A percentile compares a stretch with the other conserved stretches of the same genome.
phyloP scores from a whole-genome alignment of 2,797 vertebrate genomes.

The Cyclopterus lumpus region DNA sequence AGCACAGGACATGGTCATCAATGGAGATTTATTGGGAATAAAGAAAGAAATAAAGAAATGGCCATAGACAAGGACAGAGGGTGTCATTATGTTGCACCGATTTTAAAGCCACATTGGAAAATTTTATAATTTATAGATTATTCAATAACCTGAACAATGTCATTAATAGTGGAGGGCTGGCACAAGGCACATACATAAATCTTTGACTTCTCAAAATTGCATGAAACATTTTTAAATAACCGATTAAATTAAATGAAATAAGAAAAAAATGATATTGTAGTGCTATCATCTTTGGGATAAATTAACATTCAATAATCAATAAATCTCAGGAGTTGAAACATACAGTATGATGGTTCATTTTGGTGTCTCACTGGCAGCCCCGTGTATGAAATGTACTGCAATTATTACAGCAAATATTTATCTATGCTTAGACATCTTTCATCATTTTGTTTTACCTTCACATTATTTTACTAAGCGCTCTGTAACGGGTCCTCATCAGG shows the following conservation, averaged over 20 bases:
- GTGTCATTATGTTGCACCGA: neutral
- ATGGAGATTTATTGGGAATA: conserved; percentile 3
- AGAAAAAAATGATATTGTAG: neutral
- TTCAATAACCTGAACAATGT: neutral
- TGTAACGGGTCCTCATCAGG: neutral
- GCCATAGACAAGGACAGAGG: neutral
- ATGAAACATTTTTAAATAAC: neutral
- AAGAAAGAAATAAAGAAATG: neutral
- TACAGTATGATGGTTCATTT: neutral
- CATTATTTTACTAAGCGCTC: neutral
- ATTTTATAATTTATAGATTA: neutral
- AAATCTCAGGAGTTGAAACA: neutral
- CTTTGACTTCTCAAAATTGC: neutral
- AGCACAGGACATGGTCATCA: neutral
- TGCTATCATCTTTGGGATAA: neutral
- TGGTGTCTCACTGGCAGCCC: neutral
- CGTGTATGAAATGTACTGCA: neutral
- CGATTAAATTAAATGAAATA: neutral
- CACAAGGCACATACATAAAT: neutral
- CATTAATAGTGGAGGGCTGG: neutral
- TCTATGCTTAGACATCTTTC: neutral
- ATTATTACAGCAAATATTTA: neutral
- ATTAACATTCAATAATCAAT: neutral
- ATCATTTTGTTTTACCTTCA: neutral
- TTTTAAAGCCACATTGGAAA: neutral